A percentile compares a stretch with the other conserved stretches of the same genome.
Conservation (phyloP, 2,797 vertebrate genomes). For the Avahi laniger region DNA sequence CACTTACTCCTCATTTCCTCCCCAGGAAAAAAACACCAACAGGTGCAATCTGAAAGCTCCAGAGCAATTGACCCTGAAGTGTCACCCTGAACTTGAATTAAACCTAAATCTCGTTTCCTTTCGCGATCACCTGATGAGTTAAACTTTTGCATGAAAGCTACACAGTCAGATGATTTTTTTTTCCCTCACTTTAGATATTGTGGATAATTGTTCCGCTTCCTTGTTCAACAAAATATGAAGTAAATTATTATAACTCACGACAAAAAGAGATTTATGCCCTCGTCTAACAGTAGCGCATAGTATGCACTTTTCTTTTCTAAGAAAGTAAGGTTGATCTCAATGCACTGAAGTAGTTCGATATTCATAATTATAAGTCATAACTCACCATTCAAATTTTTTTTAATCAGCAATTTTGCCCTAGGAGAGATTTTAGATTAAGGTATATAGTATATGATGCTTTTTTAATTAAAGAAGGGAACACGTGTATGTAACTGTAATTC, state of each 20-base stretch:
- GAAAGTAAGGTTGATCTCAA: neutral
- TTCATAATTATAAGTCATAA: neutral
- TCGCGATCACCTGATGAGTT: neutral
- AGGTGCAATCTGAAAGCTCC: neutral
- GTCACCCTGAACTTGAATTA: neutral
- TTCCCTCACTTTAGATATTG: neutral
- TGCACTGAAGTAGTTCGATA: neutral
- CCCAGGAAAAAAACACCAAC: neutral
- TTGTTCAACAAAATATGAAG: conserved; percentile 13
- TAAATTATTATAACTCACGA: neutral
- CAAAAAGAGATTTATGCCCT: conserved; percentile 4
- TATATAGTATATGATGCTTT: neutral
- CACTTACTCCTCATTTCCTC: neutral
- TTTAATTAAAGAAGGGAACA: neutral
- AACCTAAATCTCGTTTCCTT: neutral
- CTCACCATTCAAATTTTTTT: neutral
- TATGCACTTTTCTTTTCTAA: neutral
- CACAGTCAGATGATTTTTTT: neutral
- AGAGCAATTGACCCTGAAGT: neutral
- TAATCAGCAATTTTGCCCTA: conserved; percentile 35
- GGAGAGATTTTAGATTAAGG: neutral
- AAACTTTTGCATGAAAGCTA: neutral
- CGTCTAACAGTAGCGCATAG: neutral
- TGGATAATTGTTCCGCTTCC: neutral
- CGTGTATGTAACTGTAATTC: neutral